These are phyloP conservation scores for Phenganax subtilis DNA, from an alignment of 92 coral and sea anemone genomes.

Conservation along the genomic window DNA sequence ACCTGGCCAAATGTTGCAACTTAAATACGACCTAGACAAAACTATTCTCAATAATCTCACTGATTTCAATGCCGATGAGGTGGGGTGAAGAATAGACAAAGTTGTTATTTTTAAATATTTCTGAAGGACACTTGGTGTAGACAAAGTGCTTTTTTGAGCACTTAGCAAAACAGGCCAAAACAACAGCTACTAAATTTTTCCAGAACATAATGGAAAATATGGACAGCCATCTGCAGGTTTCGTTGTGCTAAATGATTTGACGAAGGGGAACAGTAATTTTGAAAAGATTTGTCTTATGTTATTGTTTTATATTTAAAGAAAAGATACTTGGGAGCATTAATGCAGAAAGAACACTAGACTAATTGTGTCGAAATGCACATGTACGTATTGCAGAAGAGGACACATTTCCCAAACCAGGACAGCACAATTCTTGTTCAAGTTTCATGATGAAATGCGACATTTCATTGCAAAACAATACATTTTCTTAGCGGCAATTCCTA, in stretches of 20 bases:
- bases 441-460: background rate
- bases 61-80: background rate
- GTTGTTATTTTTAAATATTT: background rate
- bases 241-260: no score
- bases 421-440: background rate
- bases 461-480: background rate
- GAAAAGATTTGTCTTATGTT: no score
- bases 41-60: no score
- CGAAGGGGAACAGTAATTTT: no score
- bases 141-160: constrained; percentile 1
- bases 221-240: background rate
- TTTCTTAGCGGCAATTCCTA: background rate
- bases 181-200: background rate
- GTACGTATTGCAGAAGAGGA: background rate
- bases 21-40: no score
- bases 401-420: background rate
- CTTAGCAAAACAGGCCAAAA: constrained; percentile 4
- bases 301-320: no score
- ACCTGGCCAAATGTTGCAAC: no score
- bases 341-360: no score
- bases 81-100: background rate
- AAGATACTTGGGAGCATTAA: no score
- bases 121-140: background rate
- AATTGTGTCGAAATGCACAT: no score
- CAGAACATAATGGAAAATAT: no score